Evolutionary conservation across 2,888 invertebrate genomes (phyloP), one percentile per base, ranked within the genome.

Genomic region (Acleris emargana): DNA sequence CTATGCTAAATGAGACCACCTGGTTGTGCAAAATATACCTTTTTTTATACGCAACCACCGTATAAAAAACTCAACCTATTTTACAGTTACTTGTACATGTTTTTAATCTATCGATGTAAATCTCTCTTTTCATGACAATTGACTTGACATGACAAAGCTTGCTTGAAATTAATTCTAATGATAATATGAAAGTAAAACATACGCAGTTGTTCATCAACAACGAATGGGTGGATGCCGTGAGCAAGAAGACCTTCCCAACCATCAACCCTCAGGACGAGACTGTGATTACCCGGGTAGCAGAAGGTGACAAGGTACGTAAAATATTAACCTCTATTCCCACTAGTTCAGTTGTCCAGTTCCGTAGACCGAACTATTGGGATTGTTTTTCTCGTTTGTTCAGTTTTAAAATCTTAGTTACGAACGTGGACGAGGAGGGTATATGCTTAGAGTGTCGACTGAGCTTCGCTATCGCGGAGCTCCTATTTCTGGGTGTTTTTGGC

Each of bases 201-300:
- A 86, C 91, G 17, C 78, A 96, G 96, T 85, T 96, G 49, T 96
- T 96, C 78, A 96, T 96, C 79, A 95, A 96, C 88, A 96, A 96
- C 83, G 94, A 95, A 79, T 96, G 96, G 86, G 95, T 96, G 59
- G 95, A 97, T 80, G 94, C 98, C 0, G 94, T 93, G 7, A 96
- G 96, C 77, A 96, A 96, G 57, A 97, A 97, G 84, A 97, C 95
- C 0, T 99, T 98, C 84, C 88, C 95, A 13, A 96, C 97, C 0
- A 83, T 96, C 70, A 98, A 98, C 83, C 98, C 98, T 25, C 91
- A 95, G 22, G 96, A 94, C 74, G 97, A 95, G 62, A 91, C 94
- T 73, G 94, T 95, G 71, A 96, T 98, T 69, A 86, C 93, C 17
- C 93, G 96, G 76, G 94, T 98, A 13, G 94, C 97, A 53, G 97